phyloP scores from a whole-genome alignment of 2,797 vertebrate genomes.

The Euthynnus affinis region DNA sequence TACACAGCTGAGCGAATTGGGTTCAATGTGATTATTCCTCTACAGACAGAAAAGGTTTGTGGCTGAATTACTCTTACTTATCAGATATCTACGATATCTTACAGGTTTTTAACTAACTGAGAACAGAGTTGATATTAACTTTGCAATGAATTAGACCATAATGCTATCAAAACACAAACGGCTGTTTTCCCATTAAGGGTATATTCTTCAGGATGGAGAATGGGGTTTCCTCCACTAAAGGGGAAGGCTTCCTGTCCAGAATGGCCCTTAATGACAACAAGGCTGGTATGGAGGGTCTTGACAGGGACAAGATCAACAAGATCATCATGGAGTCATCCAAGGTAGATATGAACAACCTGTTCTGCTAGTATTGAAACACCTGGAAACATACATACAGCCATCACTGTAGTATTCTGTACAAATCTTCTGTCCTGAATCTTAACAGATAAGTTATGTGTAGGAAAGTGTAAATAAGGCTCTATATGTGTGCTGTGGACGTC shows the following conservation, averaged over 20 bases:
- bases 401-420: neutral
- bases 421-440: neutral
- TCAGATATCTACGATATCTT: neutral
- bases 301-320: constrained; percentile 98
- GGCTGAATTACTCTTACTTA: neutral
- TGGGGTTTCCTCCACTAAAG: constrained; percentile 35
- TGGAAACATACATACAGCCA: neutral
- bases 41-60: neutral
- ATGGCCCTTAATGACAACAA: constrained; percentile 99
- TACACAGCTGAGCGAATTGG: neutral
- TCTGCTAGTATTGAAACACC: neutral
- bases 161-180: neutral
- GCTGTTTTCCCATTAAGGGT: neutral
- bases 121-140: neutral
- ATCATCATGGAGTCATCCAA: constrained; percentile 97
- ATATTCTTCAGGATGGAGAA: constrained; percentile 67
- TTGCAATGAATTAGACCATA: neutral
- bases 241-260: constrained; percentile 88
- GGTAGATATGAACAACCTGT: constrained; percentile 76
- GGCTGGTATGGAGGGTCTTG: constrained; percentile 97
- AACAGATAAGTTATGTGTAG: neutral
- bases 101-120: neutral
- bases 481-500: neutral
- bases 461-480: constrained; percentile 15
- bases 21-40: neutral